phyloP scores from a whole-genome alignment of 2,888 invertebrate genomes.

The Hoplodrina ambigua region DNA sequence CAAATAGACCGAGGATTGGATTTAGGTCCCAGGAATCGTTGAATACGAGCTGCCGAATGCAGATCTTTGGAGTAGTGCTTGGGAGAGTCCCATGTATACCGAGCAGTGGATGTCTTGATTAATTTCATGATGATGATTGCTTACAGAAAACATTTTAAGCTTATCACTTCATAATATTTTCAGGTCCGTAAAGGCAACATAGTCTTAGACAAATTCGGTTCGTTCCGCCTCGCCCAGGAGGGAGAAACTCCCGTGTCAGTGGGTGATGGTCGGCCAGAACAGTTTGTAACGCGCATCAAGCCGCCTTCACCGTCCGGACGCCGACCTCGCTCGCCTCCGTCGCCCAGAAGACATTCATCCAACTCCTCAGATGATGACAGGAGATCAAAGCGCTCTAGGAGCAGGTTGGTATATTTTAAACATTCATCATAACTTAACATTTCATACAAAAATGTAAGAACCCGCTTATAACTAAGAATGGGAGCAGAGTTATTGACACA shows the following conservation, averaged over 20 bases:
- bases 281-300: slow-evolving; percentile 88
- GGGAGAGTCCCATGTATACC: no score
- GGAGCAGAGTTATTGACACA: slow-evolving; percentile 22
- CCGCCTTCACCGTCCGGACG: slow-evolving; percentile 82
- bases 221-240: slow-evolving; percentile 92
- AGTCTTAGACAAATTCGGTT: slow-evolving; percentile 93
- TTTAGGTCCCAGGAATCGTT: no score
- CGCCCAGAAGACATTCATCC: slow-evolving; percentile 86
- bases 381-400: slow-evolving; percentile 81
- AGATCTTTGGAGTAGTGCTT: no score
- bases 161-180: neutral
- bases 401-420: slow-evolving; percentile 75
- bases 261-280: slow-evolving; percentile 87
- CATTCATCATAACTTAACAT: neutral
- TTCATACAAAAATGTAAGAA: neutral
- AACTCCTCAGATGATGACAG: slow-evolving; percentile 83
- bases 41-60: no score
- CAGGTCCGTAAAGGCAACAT: slow-evolving; percentile 90
- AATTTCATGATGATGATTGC: neutral
- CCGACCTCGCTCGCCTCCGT: slow-evolving; percentile 85
- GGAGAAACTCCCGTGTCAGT: slow-evolving; percentile 87
- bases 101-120: neutral
- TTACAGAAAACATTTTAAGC: neutral
- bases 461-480: slow-evolving; percentile 24
- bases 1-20: no score